Base-by-base conservation (phyloP, 2,888 invertebrate species). In the Frankliniella fusca region DNA sequence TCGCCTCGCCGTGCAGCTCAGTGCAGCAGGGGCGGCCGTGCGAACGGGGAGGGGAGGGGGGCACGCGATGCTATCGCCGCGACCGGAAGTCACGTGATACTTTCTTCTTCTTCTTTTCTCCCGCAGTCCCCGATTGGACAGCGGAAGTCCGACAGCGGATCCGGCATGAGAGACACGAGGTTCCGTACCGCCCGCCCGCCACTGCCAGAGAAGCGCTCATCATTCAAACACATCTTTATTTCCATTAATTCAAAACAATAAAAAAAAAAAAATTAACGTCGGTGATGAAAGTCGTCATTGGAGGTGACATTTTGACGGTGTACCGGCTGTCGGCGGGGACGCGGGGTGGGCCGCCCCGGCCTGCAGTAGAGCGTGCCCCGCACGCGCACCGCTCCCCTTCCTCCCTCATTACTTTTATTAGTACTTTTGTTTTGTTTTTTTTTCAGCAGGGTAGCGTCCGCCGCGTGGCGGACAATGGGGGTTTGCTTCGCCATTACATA, bases 11-110 rank as follows among this genome's bases (percentile, higher is more conserved):
- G 38, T 38, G 38, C 38, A 38, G 38, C 38, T 38, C 5, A 3
- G 38, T 38, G 38, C 38, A 38, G 61, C 61, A 18, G 61, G 61
- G 38, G 38, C 38, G 38, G 38, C 38, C 38, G 38, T 38, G 38
- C 38, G 38, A 38, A 38, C 38, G 54, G 54, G 54, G 23, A 23
- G 70, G 70, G 70, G 70, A n/a, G 65, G 65, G 65, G 54, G 70
- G 23, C n/a, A 23, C 23, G 27, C 23, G 70, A 76, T 76, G 70
- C 27, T 27, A 76, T 76, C 70, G 70, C 70, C 70, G 54, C 54
- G 23, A 27, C 70, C 70, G 70, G 70, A 76, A 76, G 70, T 27
- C 70, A 76, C 70, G 70, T 76, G 23, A 76, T 12, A 76, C 70
- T 76, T 76, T 23, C 70, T 9, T 23, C 70, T 70, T 38, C 38